Evolutionary conservation across 2,888 invertebrate genomes (phyloP), one percentile per base, ranked within the genome.

Genomic region (Toxonevra muliebris): DNA sequence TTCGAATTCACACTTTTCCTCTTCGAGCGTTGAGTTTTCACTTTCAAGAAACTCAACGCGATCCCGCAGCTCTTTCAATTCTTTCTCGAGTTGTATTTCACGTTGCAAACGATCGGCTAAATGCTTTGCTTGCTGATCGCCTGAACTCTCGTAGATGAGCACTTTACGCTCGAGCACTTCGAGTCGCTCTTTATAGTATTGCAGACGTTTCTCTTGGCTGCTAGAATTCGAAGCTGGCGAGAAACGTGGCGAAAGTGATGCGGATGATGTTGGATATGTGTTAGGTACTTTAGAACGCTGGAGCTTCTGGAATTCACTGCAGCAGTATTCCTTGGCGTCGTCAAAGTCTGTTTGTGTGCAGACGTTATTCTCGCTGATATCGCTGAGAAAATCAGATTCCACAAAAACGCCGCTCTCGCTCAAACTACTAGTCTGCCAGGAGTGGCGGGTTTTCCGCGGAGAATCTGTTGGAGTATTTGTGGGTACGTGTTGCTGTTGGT

Each of bases 361-460:
- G 15, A 69, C 71, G 72, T 72, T 66, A n/a, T 73, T 72, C 66
- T 78, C 77, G 62, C 76, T 74, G 10, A 75, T 71, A 60, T 76
- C 75, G 41, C 75, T 76, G 5, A 74, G 65, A 42, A 80, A 75
- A 61, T 83, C 83, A 57, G 87, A 90, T 77, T 91, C 92, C 75
- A 92, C 91, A 77, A 92, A 92, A 73, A 92, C 92, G 40, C 92
- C 92, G 76, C 92, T 92, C 78, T 92, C 92, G 78, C 91, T 91
- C 41, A 92, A 85, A 76, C 90, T 86, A 76, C 86, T 88, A 72
- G 81, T 79, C 64, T 83, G 81, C 83, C 84, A 84, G 17, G 69
- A 63, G 11, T 72, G 68, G 20, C 75, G 70, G 11, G 73, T 72
- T 19, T 76, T 74, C 43, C 77, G 76, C 63, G 80, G 81, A 54